These are phyloP conservation scores for Tinea trinotella DNA, from an alignment of 2,888 invertebrate species.

Conservation along the genomic window DNA sequence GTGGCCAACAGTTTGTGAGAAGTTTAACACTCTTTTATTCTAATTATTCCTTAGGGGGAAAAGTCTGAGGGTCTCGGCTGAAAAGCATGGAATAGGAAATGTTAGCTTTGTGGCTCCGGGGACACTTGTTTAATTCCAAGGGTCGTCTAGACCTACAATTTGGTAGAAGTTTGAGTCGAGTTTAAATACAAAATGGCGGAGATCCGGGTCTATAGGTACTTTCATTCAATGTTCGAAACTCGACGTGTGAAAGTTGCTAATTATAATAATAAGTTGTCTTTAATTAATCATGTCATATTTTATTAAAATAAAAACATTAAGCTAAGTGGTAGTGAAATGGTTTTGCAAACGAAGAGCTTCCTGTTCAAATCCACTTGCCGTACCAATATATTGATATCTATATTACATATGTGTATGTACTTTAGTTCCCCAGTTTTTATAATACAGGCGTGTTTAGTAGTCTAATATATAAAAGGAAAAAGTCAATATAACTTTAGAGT, in stretches of 20 bases:
- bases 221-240: not conserved
- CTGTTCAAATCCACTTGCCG: too few relatives aligned
- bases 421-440: too few relatives aligned
- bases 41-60: slow-evolving; percentile 51
- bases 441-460: too few relatives aligned
- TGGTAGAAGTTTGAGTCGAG: slow-evolving; percentile 18
- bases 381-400: too few relatives aligned
- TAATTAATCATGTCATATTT: too few relatives aligned
- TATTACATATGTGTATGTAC: too few relatives aligned
- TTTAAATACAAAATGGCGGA: slow-evolving; percentile 16
- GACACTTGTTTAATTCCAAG: slow-evolving; percentile 41
- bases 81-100: slow-evolving; percentile 34
- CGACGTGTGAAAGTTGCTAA: not conserved
- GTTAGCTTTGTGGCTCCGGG: slow-evolving; percentile 33
- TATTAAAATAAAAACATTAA: too few relatives aligned
- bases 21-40: slow-evolving; percentile 64
- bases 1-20: slow-evolving; percentile 43
- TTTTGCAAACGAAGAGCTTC: too few relatives aligned
- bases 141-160: slow-evolving; percentile 28
- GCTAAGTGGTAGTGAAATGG: too few relatives aligned
- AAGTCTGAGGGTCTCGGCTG: slow-evolving; percentile 37
- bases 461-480: too few relatives aligned
- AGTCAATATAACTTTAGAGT: too few relatives aligned
- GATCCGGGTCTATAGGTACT: not conserved
- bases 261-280: not conserved